These are phyloP conservation scores for Epinephelus lanceolatus DNA, from an alignment of 2,113 vertebrate genomes.

Conservation along the genomic window DNA sequence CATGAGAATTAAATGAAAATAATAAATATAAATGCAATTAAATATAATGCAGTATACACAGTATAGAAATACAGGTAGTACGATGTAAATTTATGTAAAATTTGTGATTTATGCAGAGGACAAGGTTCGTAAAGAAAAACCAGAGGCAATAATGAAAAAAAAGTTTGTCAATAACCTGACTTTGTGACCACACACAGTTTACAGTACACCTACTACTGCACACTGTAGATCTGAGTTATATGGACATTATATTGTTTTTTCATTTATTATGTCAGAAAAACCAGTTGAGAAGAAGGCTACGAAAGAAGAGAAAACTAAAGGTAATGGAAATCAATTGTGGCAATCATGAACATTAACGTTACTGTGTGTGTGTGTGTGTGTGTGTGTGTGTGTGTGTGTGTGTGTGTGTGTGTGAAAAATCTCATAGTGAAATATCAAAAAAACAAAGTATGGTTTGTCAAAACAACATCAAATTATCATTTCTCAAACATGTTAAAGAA, in stretches of 20 bases:
- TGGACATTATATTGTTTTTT: background rate
- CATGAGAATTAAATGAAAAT: too few species aligned
- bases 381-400: too few species aligned
- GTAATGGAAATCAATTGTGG: background rate
- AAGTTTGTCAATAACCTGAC: background rate
- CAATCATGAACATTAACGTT: background rate
- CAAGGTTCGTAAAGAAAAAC: conserved; percentile 24
- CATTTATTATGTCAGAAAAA: conserved; percentile 42
- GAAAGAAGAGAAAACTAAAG: conserved; percentile 57
- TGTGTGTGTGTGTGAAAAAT: too few species aligned
- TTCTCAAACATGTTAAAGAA: too few species aligned
- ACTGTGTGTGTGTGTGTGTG: too few species aligned
- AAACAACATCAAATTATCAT: too few species aligned
- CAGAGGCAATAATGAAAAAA: background rate
- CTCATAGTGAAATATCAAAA: too few species aligned
- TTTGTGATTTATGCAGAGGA: conserved; percentile 37
- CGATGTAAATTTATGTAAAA: background rate
- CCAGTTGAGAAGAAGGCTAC: conserved; percentile 34
- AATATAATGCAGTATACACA: too few species aligned
- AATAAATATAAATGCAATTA: too few species aligned
- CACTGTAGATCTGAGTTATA: background rate
- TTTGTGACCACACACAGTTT: background rate
- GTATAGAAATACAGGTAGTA: too few species aligned
- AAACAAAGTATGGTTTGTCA: too few species aligned
- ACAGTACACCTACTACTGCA: background rate